These are phyloP conservation scores for Xanthorhoe spadicearia DNA, from an alignment of 2,888 invertebrate species.

Conservation along the genomic window DNA sequence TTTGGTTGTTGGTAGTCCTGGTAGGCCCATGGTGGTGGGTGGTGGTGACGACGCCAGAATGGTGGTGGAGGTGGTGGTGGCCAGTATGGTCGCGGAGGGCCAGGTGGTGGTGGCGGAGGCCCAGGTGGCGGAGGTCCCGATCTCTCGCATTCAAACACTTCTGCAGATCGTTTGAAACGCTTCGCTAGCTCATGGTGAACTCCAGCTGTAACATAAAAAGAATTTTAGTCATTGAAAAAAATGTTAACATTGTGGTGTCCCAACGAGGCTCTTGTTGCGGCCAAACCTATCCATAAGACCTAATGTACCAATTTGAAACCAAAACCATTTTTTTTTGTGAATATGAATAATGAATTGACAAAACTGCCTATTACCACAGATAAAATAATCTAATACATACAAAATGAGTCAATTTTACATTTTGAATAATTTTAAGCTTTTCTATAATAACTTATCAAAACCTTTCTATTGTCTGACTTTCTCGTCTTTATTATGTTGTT, in stretches of 20 bases:
- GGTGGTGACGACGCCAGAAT: conserved; percentile 41
- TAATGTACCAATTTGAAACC: too few relatives aligned
- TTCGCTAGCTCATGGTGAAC: conserved; percentile 43
- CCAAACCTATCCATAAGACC: too few relatives aligned
- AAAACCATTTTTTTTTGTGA: too few relatives aligned
- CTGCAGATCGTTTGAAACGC: conserved; percentile 64
- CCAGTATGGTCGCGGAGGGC: conserved; percentile 48
- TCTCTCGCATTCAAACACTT: conserved; percentile 51
- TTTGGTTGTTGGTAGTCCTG: conserved; percentile 14
- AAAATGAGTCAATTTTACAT: too few relatives aligned
- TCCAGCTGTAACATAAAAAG: conserved; percentile 50
- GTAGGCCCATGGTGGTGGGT: conserved; percentile 42
- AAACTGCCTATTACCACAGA: too few relatives aligned
- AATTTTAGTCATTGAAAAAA: background rate
- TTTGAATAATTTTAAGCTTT: too few relatives aligned
- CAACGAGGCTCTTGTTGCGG: too few relatives aligned
- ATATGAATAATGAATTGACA: too few relatives aligned
- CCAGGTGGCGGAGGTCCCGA: conserved; percentile 47
- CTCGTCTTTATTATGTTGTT: background rate
- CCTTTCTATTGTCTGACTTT: background rate
- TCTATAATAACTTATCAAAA: too few relatives aligned
- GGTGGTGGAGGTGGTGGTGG: conserved; percentile 43
- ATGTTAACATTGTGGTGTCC: too few relatives aligned
- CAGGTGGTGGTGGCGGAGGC: conserved; percentile 50
- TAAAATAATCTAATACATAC: too few relatives aligned